These are phyloP conservation scores for Carettochelys insculpta DNA, from an alignment of 2,113 vertebrate species.

Conservation along the genomic window DNA sequence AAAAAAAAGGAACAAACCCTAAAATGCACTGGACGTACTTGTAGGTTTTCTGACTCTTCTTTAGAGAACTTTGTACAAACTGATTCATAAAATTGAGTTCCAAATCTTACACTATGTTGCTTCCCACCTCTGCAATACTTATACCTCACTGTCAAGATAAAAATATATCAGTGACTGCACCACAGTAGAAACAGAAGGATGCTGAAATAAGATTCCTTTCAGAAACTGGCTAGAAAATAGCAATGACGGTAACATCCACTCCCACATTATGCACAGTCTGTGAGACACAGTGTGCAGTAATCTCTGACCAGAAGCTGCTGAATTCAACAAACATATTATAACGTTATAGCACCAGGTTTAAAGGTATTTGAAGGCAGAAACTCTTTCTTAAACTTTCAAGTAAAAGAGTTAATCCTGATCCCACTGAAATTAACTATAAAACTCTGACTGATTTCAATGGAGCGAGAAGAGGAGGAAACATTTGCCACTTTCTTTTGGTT, in stretches of 20 bases:
- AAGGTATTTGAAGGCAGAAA: neutral
- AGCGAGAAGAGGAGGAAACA: neutral
- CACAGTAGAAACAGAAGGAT: neutral
- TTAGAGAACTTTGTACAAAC: neutral
- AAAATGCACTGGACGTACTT: neutral
- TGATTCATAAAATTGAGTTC: neutral
- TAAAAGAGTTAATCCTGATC: neutral
- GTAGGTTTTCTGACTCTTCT: neutral
- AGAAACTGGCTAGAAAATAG: neutral
- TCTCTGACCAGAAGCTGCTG: neutral
- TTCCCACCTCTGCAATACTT: neutral
- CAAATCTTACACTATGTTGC: too few species aligned
- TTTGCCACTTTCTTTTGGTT: neutral
- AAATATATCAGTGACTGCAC: neutral
- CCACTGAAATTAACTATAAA: neutral
- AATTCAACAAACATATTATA: neutral
- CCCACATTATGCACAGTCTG: neutral
- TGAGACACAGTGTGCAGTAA: neutral
- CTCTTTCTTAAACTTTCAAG: neutral
- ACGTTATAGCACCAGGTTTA: neutral
- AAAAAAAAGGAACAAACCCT: neutral
- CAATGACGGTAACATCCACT: neutral
- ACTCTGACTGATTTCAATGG: neutral
- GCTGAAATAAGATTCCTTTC: neutral
- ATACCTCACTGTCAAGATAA: neutral